Conservation (phyloP, 2,888 invertebrate species). For the Agrenia bidenticulata region DNA sequence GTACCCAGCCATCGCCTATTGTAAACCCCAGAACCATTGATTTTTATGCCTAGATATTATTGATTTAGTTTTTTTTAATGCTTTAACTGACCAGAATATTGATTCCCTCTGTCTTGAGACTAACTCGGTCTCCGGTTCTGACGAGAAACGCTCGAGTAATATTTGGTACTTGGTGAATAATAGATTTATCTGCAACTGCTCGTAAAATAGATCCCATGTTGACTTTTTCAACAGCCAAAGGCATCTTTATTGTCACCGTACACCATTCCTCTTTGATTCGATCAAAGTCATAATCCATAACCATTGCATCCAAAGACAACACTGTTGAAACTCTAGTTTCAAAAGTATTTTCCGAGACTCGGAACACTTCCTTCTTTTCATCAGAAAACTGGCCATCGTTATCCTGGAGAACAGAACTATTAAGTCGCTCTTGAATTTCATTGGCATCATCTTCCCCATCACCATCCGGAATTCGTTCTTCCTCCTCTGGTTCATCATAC, state of each 20-base stretch:
- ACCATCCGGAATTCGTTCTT: conserved; percentile 59
- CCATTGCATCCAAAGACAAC: conserved; percentile 57
- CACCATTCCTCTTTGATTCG: conserved; percentile 78
- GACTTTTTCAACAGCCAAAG: conserved; percentile 65
- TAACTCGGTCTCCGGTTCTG: conserved; percentile 57
- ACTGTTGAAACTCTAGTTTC: conserved; percentile 55
- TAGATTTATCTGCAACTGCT: conserved; percentile 68
- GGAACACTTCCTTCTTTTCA: conserved; percentile 22
- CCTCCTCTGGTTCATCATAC: conserved; percentile 68
- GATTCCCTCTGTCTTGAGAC: conserved; percentile 91
- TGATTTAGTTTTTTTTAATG: no score
- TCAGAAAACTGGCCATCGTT: conserved; percentile 2
- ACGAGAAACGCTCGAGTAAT: conserved; percentile 84
- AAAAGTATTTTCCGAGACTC: conserved; percentile 37
- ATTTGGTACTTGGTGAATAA: conserved; percentile 75
- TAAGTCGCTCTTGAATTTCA: conserved; percentile 55
- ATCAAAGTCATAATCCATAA: conserved; percentile 74
- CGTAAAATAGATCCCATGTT: conserved; percentile 75
- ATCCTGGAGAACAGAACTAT: no score
- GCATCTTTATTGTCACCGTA: conserved; percentile 72
- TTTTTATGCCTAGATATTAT: no score
- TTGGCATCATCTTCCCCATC: conserved; percentile 56
- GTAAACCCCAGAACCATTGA: not conserved
- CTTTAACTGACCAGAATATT: conserved; percentile 69
- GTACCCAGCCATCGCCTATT: conserved; percentile 81